These are phyloP conservation scores for Regulus satrapa DNA, from an alignment of 2,113 vertebrate genomes.

Conservation along the genomic window DNA sequence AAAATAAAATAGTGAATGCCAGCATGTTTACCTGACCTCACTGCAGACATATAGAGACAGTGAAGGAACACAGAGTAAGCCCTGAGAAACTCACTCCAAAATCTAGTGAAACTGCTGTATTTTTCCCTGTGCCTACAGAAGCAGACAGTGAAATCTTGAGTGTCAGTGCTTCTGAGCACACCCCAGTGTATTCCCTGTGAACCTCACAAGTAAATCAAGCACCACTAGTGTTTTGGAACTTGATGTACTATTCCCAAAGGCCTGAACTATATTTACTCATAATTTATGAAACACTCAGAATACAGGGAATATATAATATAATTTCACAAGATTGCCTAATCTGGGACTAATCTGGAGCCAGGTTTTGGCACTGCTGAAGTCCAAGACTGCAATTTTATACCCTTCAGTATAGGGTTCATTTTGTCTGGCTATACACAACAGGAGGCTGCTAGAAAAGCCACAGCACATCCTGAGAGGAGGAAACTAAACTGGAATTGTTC, in stretches of 20 bases:
- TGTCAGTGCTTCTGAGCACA: background rate
- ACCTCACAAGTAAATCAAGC: rapidly evolving
- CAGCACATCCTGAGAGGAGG: background rate
- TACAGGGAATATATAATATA: background rate
- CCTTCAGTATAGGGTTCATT: background rate
- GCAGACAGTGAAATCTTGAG: background rate
- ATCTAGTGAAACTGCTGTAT: rapidly evolving
- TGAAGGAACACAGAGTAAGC: background rate
- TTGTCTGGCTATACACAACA: background rate
- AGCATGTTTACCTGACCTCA: background rate
- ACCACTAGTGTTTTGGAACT: background rate
- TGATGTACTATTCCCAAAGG: background rate
- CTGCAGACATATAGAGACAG: background rate
- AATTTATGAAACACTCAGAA: background rate
- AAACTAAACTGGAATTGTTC: background rate
- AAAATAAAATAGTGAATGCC: background rate
- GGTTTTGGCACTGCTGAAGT: background rate
- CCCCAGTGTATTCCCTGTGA: rapidly evolving
- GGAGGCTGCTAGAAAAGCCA: background rate
- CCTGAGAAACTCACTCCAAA: background rate
- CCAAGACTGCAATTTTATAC: background rate
- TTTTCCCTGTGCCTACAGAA: background rate
- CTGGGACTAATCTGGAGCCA: background rate
- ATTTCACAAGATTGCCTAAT: background rate
- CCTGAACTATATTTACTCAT: background rate